These are phyloP conservation scores for Andrena praecox DNA, from an alignment of 2,888 invertebrate species.

Conservation along the genomic window DNA sequence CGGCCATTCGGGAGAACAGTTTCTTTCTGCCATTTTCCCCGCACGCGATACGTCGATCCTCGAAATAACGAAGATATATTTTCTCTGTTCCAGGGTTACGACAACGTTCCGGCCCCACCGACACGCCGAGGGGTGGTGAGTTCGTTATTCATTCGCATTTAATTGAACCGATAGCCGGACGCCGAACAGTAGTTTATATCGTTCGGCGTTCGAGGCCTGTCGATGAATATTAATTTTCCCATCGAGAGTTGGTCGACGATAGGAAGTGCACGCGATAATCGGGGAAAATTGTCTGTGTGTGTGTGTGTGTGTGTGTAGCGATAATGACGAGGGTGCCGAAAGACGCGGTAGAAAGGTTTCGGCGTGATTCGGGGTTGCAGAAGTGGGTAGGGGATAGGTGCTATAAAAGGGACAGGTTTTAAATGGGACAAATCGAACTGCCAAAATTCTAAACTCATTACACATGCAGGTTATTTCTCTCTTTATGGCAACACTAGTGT, in stretches of 20 bases:
- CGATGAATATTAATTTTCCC: neutral
- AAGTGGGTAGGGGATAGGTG: no score
- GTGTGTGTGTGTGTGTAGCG: no score
- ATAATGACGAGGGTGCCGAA: neutral
- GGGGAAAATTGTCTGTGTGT: neutral
- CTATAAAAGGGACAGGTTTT: no score
- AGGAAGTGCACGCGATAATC: neutral
- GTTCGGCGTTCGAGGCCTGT: neutral
- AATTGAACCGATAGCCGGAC: neutral
- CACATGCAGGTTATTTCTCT: no score
- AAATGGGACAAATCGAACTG: no score
- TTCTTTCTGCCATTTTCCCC: slow-evolving; percentile 24
- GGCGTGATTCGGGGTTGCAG: no score
- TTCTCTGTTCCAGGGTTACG: slow-evolving; percentile 78
- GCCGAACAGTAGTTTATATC: neutral
- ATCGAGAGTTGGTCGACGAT: neutral
- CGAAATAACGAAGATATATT: slow-evolving; percentile 7
- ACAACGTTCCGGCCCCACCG: slow-evolving; percentile 79
- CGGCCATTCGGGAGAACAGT: slow-evolving; percentile 62
- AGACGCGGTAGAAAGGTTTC: neutral
- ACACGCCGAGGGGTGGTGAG: slow-evolving; percentile 80
- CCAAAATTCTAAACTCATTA: no score
- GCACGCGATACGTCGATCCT: neutral
- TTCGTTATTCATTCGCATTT: slow-evolving; percentile 23
- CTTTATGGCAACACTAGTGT: no score